Base-by-base conservation (phyloP, 2,888 invertebrate genomes). In the Molorchus minor region DNA sequence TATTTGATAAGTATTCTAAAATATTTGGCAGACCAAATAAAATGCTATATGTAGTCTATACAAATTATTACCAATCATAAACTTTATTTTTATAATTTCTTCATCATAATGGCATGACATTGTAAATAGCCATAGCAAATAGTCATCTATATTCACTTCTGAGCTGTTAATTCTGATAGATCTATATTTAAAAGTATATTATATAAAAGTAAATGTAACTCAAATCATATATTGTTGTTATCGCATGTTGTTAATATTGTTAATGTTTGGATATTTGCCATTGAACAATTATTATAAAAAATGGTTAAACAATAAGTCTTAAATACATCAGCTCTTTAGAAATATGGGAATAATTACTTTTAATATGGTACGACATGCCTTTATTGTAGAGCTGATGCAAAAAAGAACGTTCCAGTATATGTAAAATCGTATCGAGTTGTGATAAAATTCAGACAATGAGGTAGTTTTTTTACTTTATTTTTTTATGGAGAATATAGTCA, bases 231-330 rank as follows among this genome's bases (percentile, higher is more conserved):
- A 73, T 71, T 75, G 78, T 80, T 80, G 79, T 81, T 81, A 72
- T 79, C 79, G 81, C 80, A 81, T 80, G 81, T 81, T 81, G 80
- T 81, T 81, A 77, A 78, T 79, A 79, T 80, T 81, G 81, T 81
- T 81, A 79, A 80, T 79, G 79, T 80, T 80, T 79, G 78, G 72
- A 75, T 68, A 62, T 62, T 38, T 55, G 57, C 57, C 58, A 43
- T 54, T 45, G 33, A 30, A 61, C 49, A 62, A 30, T 10, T 45
- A 73, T 73, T 71, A 72, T 74, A 52, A 49, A 38, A 51, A 54
- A 53, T 35, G 40, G 43, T 54, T 49, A 13, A 30, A 43, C 33
- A 58, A 12, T 19, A 10, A 46, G 19, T 47, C 3, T n/a, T 33
- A 33, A 3, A n/a, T 33, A 12, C 12, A 12, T 33, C 33, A 33